phyloP scores from a whole-genome alignment of 2,797 vertebrate species.

The Pachyuromys duprasi region DNA sequence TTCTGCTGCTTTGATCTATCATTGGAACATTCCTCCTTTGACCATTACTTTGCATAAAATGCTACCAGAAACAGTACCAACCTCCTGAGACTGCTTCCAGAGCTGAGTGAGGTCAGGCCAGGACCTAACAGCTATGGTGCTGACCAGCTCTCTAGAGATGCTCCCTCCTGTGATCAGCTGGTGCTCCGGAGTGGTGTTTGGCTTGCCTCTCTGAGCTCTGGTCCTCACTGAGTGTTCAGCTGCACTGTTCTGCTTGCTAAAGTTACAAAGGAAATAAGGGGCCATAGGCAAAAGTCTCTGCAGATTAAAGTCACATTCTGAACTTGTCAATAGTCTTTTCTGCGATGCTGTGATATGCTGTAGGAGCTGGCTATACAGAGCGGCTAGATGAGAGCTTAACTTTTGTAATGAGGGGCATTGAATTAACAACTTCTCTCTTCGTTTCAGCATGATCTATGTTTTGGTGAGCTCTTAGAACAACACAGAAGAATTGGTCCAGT shows the following conservation, averaged over 20 bases:
- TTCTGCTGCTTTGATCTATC: slow-evolving; percentile 8
- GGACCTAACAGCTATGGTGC: neutral
- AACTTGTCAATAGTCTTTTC: slow-evolving; percentile 28
- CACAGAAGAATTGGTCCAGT: slow-evolving; percentile 84
- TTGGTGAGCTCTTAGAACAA: slow-evolving; percentile 97
- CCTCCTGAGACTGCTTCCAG: neutral
- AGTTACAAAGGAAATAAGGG: slow-evolving; percentile 58
- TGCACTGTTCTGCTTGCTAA: slow-evolving; percentile 54
- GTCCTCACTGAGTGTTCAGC: slow-evolving; percentile 42
- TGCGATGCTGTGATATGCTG: neutral
- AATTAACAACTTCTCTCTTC: slow-evolving; percentile 70
- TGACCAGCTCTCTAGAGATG: neutral
- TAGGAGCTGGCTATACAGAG: neutral
- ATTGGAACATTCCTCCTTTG: neutral
- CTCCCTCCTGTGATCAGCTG: neutral
- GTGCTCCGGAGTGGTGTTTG: neutral
- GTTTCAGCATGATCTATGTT: slow-evolving; percentile 98
- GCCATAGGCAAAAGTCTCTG: slow-evolving; percentile 24
- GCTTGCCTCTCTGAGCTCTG: slow-evolving; percentile 8
- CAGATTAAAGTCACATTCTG: neutral
- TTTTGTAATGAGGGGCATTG: slow-evolving; percentile 42
- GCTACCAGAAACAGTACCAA: neutral
- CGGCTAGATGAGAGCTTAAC: neutral
- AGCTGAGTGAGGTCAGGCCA: neutral
- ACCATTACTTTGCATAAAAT: slow-evolving; percentile 24